Base-by-base conservation (phyloP, 2,888 invertebrate genomes). In the Agrochola circellaris region DNA sequence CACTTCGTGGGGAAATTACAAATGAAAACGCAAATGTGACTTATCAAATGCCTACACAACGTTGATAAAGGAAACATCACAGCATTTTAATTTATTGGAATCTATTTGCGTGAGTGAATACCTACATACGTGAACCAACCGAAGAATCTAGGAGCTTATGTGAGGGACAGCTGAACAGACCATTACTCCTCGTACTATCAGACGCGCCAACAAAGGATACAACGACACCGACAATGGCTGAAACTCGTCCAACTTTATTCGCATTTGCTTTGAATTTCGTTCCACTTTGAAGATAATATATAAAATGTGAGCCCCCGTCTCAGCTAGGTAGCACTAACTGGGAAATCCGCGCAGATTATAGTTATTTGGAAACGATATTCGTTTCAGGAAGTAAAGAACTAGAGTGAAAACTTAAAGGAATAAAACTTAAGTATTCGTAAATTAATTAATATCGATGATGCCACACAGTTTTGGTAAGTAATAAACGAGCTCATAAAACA, bases 161-260 rank as follows among this genome's bases (percentile, higher is more conserved):
- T 82, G 80, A 81, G 65, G 84, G 83, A 89, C 88, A 82, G 81
- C 80, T 79, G 84, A 85, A 80, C 76, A 86, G 85, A 78, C 86
- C 86, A 88, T 88, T 88, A 89, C 86, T 89, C 81, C 77, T 69
- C 84, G 83, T 80, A 82, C 80, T 87, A 89, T 89, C 88, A 84
- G 83, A 83, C 85, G 73, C 77, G 78, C 81, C 81, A 85, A 89
- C 88, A 89, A 88, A 88, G 80, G 83, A 84, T 77, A 89, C 83
- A 85, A 77, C 83, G 83, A 81, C 83, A 81, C 80, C 66, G 78
- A 88, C 85, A 88, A 88, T 87, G 81, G 83, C 85, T 80, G 71
- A 77, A 88, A 78, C 89, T 75, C 79, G 79, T 80, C 70, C 86
- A 82, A 81, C 81, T 84, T 78, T 77, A 83, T 83, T 88, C 87